Evolutionary conservation across 1,140 invertebrate species (phyloP), one percentile per base, ranked within the genome.

Genomic region (Megalopta genalis): DNA sequence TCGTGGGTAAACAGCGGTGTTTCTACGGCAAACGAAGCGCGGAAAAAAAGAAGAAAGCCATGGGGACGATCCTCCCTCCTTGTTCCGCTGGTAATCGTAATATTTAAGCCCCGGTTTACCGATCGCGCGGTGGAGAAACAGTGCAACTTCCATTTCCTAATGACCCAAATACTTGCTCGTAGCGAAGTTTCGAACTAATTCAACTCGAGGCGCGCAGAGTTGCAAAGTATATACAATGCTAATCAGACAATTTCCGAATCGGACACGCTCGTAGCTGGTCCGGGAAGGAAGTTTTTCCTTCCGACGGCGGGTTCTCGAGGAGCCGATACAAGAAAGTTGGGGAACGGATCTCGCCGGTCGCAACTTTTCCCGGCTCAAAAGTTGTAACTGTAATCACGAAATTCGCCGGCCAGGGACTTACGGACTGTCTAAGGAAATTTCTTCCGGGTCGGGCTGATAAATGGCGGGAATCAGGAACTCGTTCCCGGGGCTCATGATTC

Each of bases 401-500:
- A 85, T 85, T 81, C 64, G 42, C 52, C 37, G n/a, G 46, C 21
- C 54, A 18, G 25, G 1, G 25, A 18, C 18, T 64, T 74, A 52
- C 70, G 63, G 63, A 18, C 72, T 21, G 66, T 60, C 80, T 54
- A 72, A 86, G 60, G 84, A 70, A 82, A 76, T 85, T 82, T 82
- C 65, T 73, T 79, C 52, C n/a, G 25, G 49, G 49, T 27, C 12
- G 57, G 59, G 37, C 60, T 63, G 85, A 84, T 65, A 81, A 84
- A 84, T 59, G 62, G 64, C 72, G 25, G 68, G 66, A 82, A 78
- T 71, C 66, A 37, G 49, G 42, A 75, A 75, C 81, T 78, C 74
- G 68, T 72, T 70, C 14, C 27, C 1, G 60, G 64, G 70, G 46
- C 74, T 70, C 72, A 54, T 49, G 70, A 37, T 66, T 73, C 71